Base-by-base conservation (phyloP, 2,113 vertebrate genomes). In the Acrocephalus arundinaceus region DNA sequence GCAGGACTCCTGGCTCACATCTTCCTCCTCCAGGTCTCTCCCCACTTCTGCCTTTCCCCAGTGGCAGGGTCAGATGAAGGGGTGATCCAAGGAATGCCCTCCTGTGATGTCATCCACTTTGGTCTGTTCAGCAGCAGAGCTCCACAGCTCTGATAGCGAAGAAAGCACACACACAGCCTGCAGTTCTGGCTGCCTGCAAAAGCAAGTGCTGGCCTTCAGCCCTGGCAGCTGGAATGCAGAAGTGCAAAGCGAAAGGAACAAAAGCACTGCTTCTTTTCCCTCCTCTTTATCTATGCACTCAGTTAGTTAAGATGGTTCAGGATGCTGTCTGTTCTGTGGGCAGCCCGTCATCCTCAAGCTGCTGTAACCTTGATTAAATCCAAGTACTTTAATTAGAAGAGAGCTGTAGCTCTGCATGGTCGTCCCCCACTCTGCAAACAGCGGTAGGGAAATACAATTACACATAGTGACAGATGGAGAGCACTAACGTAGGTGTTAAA, bases 321-420 rank as follows among this genome's bases (percentile, higher is more conserved):
- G 87, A 90, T 41, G 80, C 49, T 89, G 51, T 66, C 37, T 94
- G 81, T 88, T 96, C 89, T 72, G 28, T 81, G 84, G 63, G 77
- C 84, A 95, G 89, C 70, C 81, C 62, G 22, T 85, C 77, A 68
- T 93, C 83, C 75, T 85, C 67, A 65, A 95, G 85, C 94, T 93
- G 57, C 79, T 46, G 48, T 71, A 94, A 63, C 74, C 82, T 82
- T 96, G 92, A 88, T 96, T 96, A 96, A 95, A 95, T 93, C 83
- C 90, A 93, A 89, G 71, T 13, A 15, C 83, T 87, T 85, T 77
- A 90, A 94, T 83, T 92, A 95, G 74, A 54, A 80, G 84, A 68
- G 87, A 89, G 81, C 82, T 74, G 59, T n/a, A 76, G 46, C 67
- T 92, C 63, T 80, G 61, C 51, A 2, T 13, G 27, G 57, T 24